Base-by-base conservation (phyloP, 2,888 invertebrate species). In the Amiota mariae region DNA sequence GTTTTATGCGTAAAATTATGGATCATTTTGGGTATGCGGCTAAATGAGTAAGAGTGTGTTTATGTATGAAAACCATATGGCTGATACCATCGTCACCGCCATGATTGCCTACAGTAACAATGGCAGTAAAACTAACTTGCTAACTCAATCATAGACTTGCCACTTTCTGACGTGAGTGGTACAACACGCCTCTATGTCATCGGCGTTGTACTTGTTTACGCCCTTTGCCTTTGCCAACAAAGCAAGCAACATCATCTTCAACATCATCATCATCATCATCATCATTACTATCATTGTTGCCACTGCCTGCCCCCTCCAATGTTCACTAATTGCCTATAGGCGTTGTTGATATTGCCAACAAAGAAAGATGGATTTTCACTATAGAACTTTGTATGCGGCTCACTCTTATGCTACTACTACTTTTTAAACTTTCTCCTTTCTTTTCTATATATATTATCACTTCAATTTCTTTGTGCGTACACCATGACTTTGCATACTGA, bases 401-500 rank as follows among this genome's bases (percentile, higher is more conserved):
- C 80, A 77, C 80, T 75, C 77, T 75, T 71, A 56, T 49, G 46
- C 56, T 24, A 70, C 57, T 6, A 63, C 47, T 63, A 15, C 20
- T 46, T 48, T 54, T 36, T 36, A 6, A 36, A 6, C 6, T 2
- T 36, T 4, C 6, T 6, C 68, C 54, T 46, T 66, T 63, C 24
- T 46, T 11, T 47, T 64, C 20, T 24, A 1, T 20, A 64, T 48
- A 51, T 61, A 24, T 66, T 54, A 15, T 64, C 36, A 71, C 8
- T 20, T 54, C 56, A 46, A 24, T 59, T 59, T 59, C 24, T 56
- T 11, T 56, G 11, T 13, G 56, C 71, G n/a, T 71, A 72, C 75
- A 78, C 78, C 81, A 84, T 84, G 84, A 85, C 84, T 84, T 81
- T 82, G 84, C 85, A 82, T 84, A 81, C 76, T 85, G 73, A 78